These are phyloP conservation scores for Carposina sasakii DNA, from an alignment of 1,140 invertebrate species.

Conservation along the genomic window DNA sequence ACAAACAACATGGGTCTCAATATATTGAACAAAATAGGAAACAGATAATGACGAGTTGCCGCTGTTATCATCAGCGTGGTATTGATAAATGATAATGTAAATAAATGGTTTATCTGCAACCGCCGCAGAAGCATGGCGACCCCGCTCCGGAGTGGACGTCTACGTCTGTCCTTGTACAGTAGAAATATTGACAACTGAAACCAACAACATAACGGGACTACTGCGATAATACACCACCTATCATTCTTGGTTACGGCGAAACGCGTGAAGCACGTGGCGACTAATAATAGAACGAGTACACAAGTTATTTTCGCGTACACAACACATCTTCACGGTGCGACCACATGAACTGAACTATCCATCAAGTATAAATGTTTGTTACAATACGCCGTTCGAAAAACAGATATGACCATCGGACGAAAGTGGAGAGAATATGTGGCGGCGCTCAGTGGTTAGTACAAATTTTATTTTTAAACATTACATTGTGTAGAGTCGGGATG, in stretches of 20 bases:
- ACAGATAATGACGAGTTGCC: too few species aligned
- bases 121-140: slow-evolving; percentile 26
- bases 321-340: slow-evolving; percentile 27
- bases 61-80: too few species aligned
- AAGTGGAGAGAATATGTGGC: slow-evolving; percentile 64
- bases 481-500: too few species aligned
- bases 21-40: too few species aligned
- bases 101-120: not conserved
- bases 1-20: too few species aligned
- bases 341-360: slow-evolving; percentile 34
- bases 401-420: slow-evolving; percentile 52
- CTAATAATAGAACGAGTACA: slow-evolving; percentile 47
- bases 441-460: slow-evolving; percentile 62
- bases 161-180: slow-evolving; percentile 8
- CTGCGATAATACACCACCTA: slow-evolving; percentile 33
- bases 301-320: slow-evolving; percentile 29
- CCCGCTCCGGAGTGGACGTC: slow-evolving; percentile 32
- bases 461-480: slow-evolving; percentile 29
- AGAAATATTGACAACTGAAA: slow-evolving; percentile 50
- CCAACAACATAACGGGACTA: slow-evolving; percentile 55
- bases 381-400: slow-evolving; percentile 36
- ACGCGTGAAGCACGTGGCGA: slow-evolving; percentile 53
- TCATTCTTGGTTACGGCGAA: slow-evolving; percentile 53
- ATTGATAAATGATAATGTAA: too few species aligned
- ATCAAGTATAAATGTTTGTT: slow-evolving; percentile 57